These are phyloP conservation scores for Pteria penguin DNA, from an alignment of 2,888 invertebrate genomes.

Conservation along the genomic window DNA sequence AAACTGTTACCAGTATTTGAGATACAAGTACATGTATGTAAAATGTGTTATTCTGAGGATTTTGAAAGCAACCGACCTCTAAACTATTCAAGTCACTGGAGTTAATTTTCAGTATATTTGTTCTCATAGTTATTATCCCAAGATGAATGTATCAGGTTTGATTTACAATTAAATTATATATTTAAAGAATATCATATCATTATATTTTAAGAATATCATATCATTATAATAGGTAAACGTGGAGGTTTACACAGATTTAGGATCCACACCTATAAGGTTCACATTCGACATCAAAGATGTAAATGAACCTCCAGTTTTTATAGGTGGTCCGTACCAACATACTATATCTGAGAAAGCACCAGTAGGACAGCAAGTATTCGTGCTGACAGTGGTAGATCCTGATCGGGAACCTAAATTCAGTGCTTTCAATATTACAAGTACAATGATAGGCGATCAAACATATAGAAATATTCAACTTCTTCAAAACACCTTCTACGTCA, in stretches of 20 bases:
- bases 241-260: slow-evolving; percentile 12
- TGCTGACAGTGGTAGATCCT: slow-evolving; percentile 2
- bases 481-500: not conserved
- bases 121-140: too few relatives aligned
- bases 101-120: too few relatives aligned
- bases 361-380: not conserved
- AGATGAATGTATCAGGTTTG: too few relatives aligned
- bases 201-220: not conserved
- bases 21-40: not conserved
- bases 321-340: not conserved
- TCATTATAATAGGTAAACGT: not conserved
- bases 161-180: not conserved
- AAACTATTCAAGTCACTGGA: too few relatives aligned
- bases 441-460: not conserved
- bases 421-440: not conserved
- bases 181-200: not conserved
- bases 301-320: slow-evolving; percentile 28
- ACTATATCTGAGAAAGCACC: slow-evolving; percentile 1
- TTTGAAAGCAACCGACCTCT: not conserved
- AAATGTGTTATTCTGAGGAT: not conserved
- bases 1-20: not conserved
- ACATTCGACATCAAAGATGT: slow-evolving; percentile 16
- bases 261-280: slow-evolving; percentile 15
- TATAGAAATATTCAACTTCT: not conserved
- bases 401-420: not conserved